These are phyloP conservation scores for Eurypyga helias DNA, from an alignment of 2,113 vertebrate species.

Conservation along the genomic window DNA sequence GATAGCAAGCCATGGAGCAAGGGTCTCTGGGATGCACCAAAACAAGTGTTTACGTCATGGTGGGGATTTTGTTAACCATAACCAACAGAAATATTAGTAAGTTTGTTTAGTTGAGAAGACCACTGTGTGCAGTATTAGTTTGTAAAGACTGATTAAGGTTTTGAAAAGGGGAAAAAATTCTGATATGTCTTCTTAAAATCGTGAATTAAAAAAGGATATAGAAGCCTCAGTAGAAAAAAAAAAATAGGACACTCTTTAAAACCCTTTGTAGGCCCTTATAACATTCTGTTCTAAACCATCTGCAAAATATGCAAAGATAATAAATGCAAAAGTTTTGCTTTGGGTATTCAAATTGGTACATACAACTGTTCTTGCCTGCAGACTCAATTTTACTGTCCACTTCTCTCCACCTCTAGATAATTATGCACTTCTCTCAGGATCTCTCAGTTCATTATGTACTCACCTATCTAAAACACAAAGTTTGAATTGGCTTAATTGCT, in stretches of 20 bases:
- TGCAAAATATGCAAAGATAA: background rate
- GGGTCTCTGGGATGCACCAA: background rate
- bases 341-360: background rate
- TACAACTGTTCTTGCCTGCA: background rate
- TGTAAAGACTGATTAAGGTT: background rate
- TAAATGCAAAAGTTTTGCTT: background rate
- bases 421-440: constrained; percentile 10
- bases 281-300: background rate
- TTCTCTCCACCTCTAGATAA: background rate
- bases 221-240: background rate
- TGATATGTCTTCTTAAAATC: background rate
- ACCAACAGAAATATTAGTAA: background rate
- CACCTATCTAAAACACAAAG: constrained; percentile 19
- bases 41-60: background rate
- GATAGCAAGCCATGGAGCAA: background rate
- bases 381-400: constrained; percentile 19
- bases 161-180: background rate
- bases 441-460: constrained; percentile 31
- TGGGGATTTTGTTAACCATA: background rate
- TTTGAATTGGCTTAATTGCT: constrained; percentile 35
- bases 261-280: background rate
- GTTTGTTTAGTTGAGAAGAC: background rate
- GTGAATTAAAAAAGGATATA: background rate
- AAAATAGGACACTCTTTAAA: background rate
- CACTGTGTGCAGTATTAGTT: background rate